Base-by-base conservation (phyloP, 2,113 vertebrate species). In the Oenanthe melanoleuca region DNA sequence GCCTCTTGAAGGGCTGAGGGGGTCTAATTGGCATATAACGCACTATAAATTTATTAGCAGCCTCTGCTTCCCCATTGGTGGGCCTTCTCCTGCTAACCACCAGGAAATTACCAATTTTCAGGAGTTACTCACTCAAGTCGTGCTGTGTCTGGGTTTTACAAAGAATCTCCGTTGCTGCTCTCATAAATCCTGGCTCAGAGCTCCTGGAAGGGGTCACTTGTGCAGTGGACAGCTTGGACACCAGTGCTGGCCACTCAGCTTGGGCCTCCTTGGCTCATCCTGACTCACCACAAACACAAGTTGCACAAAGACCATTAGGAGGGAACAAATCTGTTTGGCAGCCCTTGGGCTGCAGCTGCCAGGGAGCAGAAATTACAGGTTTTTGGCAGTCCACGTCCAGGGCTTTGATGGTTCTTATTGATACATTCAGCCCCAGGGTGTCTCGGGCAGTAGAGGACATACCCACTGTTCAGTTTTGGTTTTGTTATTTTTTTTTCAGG, bases 51-150 rank as follows among this genome's bases (percentile, higher is more conserved):
- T 97, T 97, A 97, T 97, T 96, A 97, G 96, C 56, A 31, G 64
- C 85, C 86, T 61, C 84, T 56, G 61, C 91, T 71, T 81, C 93
- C 95, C 91, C 93, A 97, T 97, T 98, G 97, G 97, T 21, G 24
- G 93, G 53, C 72, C 49, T 84, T 87, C 86, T 88, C 53, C 89
- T 96, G 96, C 85, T 94, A 97, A 96, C 91, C 97, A 96, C 95
- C 95, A 97, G 97, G 97, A 98, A 98, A 98, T 98, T 95, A 97
- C 94, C 96, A 89, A 96, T 98, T 97, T 98, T 97, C 97, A 79
- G 94, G 96, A 98, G 97, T 96, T 96, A 97, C 97, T 98, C 97
- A 75, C 95, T 98, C 97, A 97, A 96, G 96, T 97, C 96, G 2
- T 65, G 59, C 86, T 18, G 0, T 17, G 38, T 96, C 92, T 92